These are phyloP conservation scores for Herpailurus yagouaroundi DNA, from an alignment of 2,113 vertebrate species.

Conservation along the genomic window DNA sequence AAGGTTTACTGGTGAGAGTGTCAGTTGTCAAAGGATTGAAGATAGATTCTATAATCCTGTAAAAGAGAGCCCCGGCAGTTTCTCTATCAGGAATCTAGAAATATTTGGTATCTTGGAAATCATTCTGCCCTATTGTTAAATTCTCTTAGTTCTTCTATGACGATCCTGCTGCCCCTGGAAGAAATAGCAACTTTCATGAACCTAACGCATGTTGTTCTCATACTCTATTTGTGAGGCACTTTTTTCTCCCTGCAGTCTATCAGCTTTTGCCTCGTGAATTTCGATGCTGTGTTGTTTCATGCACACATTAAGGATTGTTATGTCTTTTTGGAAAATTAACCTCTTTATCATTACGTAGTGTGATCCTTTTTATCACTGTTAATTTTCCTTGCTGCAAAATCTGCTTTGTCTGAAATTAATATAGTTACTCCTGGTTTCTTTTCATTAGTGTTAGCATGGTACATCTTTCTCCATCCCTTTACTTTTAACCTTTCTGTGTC, in stretches of 20 bases:
- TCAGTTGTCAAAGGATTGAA: constrained; percentile 68
- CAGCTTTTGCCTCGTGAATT: not conserved
- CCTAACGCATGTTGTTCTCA: not conserved
- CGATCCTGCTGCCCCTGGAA: not conserved
- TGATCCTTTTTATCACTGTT: not conserved
- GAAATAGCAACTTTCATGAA: constrained; percentile 29
- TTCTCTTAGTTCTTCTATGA: constrained; percentile 13
- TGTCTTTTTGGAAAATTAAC: not conserved
- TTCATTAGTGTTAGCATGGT: not conserved
- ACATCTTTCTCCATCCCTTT: not conserved
- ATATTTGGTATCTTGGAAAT: constrained; percentile 64
- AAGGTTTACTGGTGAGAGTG: constrained; percentile 72
- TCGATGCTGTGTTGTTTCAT: not conserved
- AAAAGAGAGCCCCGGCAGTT: constrained; percentile 65
- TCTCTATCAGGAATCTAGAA: constrained; percentile 55
- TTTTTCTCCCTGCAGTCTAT: not conserved
- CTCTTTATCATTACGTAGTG: not conserved
- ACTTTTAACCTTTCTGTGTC: not conserved
- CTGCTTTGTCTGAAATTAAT: not conserved
- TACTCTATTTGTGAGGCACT: not conserved
- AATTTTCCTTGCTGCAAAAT: not conserved
- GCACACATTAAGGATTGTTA: not conserved
- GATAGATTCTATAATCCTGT: constrained; percentile 65
- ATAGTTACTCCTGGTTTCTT: not conserved
- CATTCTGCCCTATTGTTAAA: constrained; percentile 53